Evolutionary conservation across 1,140 invertebrate genomes (phyloP), one percentile per base, ranked within the genome.

Genomic region (Yoshiicerus persimilis): DNA sequence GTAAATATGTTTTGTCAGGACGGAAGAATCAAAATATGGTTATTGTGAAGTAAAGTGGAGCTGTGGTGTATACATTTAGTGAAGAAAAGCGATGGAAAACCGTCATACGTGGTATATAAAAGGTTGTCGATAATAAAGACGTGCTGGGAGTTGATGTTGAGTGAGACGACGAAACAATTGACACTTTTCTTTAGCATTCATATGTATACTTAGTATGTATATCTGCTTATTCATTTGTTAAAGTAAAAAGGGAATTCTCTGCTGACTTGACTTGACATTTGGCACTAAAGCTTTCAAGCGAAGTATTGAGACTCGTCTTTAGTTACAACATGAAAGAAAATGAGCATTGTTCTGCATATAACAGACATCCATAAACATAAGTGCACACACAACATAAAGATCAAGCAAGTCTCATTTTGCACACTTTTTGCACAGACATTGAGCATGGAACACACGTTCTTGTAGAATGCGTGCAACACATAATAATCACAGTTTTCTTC

Each of bases 341-440:
- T 80, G 30, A 80, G 75, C 32, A 80, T 80, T 80, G 32, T 36
- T 80, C 75, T 80, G 75, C 75, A 80, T 80, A 80, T 32, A 80
- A 36, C 75, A 38, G 20, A 80, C 75, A 80, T 80, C n/a, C 75
- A 80, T 80, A 80, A 80, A 38, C 75, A 80, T 80, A 80, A 80
- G 32, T 80, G 75, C 75, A 80, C 75, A 80, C 30, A 80, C 75
- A 80, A 80, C 75, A 80, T 80, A 80, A 80, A 80, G 75, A 80
- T 80, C 75, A 80, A 80, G 75, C 75, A 1, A 80, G 75, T 70
- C 75, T 80, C 75, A 80, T 80, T 80, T 80, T 80, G 75, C 75
- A 80, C 75, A 80, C 75, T 80, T 80, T 80, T 80, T 80, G 75
- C 75, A 80, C 75, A 80, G 30, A 32, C 75, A 80, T 80, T 80